phyloP scores from a whole-genome alignment of 2,113 vertebrate genomes.

The Abramis brama region DNA sequence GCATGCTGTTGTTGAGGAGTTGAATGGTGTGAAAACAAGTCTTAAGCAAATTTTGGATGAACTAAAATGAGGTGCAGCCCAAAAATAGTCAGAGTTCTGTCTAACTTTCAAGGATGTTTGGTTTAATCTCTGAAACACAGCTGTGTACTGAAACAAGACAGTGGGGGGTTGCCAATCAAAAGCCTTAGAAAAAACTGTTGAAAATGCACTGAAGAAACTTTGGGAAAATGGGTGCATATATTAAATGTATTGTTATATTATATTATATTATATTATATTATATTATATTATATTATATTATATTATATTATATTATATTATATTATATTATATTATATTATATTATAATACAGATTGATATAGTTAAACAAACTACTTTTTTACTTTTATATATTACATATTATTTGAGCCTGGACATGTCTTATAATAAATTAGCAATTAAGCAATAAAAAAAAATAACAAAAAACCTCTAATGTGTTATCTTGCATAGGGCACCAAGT shows the following conservation, averaged over 20 bases:
- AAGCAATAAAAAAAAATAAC: neutral
- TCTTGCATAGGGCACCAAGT: neutral
- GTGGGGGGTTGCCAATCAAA: constrained; percentile 22
- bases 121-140: constrained; percentile 9
- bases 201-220: neutral
- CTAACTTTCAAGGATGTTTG: constrained; percentile 31
- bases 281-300: neutral
- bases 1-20: constrained; percentile 32
- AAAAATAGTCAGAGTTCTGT: constrained; percentile 41
- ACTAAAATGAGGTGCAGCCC: constrained; percentile 25
- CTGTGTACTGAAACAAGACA: constrained; percentile 23
- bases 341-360: neutral
- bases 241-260: neutral
- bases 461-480: neutral
- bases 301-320: neutral
- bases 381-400: neutral
- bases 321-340: neutral
- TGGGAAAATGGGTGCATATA: neutral
- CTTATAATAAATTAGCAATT: neutral
- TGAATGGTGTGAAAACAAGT: constrained; percentile 16
- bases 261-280: neutral
- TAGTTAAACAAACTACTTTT: neutral
- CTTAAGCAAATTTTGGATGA: constrained; percentile 22
- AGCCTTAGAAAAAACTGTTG: neutral
- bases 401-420: neutral